A percentile compares a stretch with the other conserved stretches of the same genome.
Conservation (phyloP, 2,113 vertebrate genomes). For the Rhegmatorhina hoffmannsi region DNA sequence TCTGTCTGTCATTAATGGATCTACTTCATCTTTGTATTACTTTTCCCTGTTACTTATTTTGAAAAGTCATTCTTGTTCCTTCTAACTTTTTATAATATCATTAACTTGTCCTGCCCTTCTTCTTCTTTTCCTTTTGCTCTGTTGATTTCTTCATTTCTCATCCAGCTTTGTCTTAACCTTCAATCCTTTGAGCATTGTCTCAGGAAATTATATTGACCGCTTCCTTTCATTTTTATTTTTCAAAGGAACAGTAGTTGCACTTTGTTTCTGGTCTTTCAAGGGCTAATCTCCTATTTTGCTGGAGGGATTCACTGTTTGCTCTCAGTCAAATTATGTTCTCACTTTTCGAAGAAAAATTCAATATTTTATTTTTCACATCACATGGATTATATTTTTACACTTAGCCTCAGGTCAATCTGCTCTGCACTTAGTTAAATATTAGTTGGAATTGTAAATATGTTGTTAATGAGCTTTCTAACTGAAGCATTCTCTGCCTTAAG, state of each 20-base stretch:
- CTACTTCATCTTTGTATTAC: neutral
- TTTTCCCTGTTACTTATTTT: neutral
- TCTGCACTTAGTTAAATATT: neutral
- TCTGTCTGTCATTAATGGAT: neutral
- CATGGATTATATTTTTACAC: neutral
- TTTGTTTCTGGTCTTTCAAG: constrained; percentile 7
- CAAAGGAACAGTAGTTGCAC: constrained; percentile 15
- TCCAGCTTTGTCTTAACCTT: constrained; percentile 24
- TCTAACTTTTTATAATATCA: neutral
- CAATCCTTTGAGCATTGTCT: neutral
- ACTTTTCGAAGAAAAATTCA: neutral
- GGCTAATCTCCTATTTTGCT: neutral
- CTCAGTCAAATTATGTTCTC: neutral
- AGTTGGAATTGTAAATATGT: neutral
- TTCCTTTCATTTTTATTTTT: constrained; percentile 47
- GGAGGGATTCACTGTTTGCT: neutral
- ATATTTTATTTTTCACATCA: neutral
- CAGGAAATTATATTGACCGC: constrained; percentile 12
- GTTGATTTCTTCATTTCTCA: constrained; percentile 28
- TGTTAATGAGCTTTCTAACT: neutral
- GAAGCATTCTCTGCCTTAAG: neutral
- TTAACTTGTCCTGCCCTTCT: neutral
- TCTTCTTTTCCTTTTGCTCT: constrained; percentile 12
- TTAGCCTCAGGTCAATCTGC: neutral
- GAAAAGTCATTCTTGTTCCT: neutral